Percentiles rank a stretch among this genome's conserved stretches.
Conservation (phyloP, 1,140 invertebrate genomes). For the Drosophila orena region DNA sequence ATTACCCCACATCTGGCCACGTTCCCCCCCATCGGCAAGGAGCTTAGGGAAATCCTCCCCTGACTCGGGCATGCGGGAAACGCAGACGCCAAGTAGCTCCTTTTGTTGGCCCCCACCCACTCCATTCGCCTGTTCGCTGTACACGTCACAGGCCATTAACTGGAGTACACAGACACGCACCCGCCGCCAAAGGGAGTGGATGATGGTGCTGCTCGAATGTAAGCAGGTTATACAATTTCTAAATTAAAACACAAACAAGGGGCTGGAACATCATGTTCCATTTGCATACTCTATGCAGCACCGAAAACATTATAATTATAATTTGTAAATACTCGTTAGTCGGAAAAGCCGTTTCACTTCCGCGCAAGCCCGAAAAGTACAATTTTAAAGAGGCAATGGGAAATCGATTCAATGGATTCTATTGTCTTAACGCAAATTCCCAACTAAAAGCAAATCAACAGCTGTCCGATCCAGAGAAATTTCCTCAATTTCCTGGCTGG, state of each 20-base stretch:
- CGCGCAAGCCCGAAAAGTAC: too few species aligned
- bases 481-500: conserved; percentile 42
- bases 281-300: not conserved
- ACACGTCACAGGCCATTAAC: conserved; percentile 56
- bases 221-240: conserved; percentile 70
- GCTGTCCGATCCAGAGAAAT: conserved; percentile 37
- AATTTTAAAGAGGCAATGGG: not conserved
- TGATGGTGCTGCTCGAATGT: conserved; percentile 29
- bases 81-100: conserved; percentile 21
- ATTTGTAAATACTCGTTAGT: too few species aligned
- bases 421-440: conserved; percentile 26
- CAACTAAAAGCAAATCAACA: conserved; percentile 36
- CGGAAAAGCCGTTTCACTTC: too few species aligned
- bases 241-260: conserved; percentile 69
- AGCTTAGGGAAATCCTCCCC: conserved; percentile 56
- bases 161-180: conserved; percentile 40
- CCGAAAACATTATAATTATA: not conserved
- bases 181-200: conserved; percentile 1
- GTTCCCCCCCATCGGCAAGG: conserved; percentile 39
- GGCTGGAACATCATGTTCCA: conserved; percentile 19
- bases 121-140: conserved; percentile 1
- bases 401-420: conserved; percentile 9
- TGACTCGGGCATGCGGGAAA: conserved; percentile 6
- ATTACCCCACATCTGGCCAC: conserved; percentile 59
- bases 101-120: not conserved